Base-by-base conservation (phyloP, 2,888 invertebrate species). In the Peribatodes rhomboidaria region DNA sequence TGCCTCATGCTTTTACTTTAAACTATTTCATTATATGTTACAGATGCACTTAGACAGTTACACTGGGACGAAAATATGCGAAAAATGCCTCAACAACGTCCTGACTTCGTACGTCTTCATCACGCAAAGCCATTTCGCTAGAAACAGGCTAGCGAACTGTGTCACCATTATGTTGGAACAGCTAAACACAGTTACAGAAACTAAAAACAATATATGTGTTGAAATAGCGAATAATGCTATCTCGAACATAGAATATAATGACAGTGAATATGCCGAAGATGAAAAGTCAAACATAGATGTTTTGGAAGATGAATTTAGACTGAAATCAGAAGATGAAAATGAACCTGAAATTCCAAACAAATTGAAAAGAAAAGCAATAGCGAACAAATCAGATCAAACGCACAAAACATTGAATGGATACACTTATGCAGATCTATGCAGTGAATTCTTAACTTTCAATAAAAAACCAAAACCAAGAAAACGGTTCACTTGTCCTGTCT, bases 241-340 rank as follows among this genome's bases (percentile, higher is more conserved):
- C n/a, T 73, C 90, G 74, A 86, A 88, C 1, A 68, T 73, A 50
- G 76, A 81, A 54, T 75, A 82, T 10, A 52, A 69, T 0, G 83
- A 87, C 56, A 53, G 79, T 0, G 73, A 78, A 8, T n/a, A n/a
- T n/a, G 63, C 70, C 10, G 79, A 84, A 9, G 70, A 88, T 55
- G 67, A 68, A 13, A 79, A 86, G 70, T 58, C 80, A 0, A 83
- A 83, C 68, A 71, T 88, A n/a, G 90, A 90, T 27, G 83, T 90
- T 7, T 66, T 93, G 57, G 92, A 93, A 82, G 92, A 92, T 50
- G 92, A 92, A 72, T 92, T 87, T 71, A 86, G 92, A 77, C 8
- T 84, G 0, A 75, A 86, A 69, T 83, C 86, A 2, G 88, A 85
- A 0, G 79, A 81, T 59, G 87, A 86, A 6, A 70, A 54, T 11